Percentiles rank a stretch among this genome's conserved stretches.
These are phyloP conservation scores for Sminthopsis crassicaudata DNA, from an alignment of 2,113 vertebrate genomes.

Conservation along the genomic window DNA sequence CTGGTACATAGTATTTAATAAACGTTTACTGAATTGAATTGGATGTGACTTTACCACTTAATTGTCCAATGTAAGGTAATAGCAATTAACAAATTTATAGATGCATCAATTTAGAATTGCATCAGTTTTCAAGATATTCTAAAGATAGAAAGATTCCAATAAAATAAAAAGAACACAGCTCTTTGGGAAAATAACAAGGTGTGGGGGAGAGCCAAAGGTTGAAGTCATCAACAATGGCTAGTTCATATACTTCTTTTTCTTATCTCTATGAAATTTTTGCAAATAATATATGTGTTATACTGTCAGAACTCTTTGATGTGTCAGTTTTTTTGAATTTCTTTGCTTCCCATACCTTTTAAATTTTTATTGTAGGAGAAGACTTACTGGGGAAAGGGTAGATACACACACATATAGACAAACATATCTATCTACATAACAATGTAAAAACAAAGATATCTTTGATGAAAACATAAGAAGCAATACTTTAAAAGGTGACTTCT, in stretches of 20 bases:
- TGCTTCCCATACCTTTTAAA: neutral
- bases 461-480: neutral
- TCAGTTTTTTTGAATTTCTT: neutral
- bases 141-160: neutral
- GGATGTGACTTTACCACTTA: neutral
- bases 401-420: neutral
- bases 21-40: neutral
- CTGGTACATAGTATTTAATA: neutral
- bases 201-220: neutral
- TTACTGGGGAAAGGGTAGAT: neutral
- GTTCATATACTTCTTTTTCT: neutral
- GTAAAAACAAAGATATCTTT: neutral
- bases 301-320: neutral
- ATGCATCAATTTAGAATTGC: no score
- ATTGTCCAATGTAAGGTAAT: neutral
- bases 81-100: neutral
- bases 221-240: neutral
- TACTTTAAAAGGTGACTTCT: neutral
- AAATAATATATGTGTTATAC: neutral
- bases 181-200: neutral
- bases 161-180: neutral
- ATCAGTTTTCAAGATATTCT: neutral
- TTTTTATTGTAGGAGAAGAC: neutral
- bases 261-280: neutral
- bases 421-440: neutral